A percentile compares a stretch with the other conserved stretches of the same genome.
These are phyloP conservation scores for Lagorchestes hirsutus DNA, from an alignment of 2,797 vertebrate genomes.

Conservation along the genomic window DNA sequence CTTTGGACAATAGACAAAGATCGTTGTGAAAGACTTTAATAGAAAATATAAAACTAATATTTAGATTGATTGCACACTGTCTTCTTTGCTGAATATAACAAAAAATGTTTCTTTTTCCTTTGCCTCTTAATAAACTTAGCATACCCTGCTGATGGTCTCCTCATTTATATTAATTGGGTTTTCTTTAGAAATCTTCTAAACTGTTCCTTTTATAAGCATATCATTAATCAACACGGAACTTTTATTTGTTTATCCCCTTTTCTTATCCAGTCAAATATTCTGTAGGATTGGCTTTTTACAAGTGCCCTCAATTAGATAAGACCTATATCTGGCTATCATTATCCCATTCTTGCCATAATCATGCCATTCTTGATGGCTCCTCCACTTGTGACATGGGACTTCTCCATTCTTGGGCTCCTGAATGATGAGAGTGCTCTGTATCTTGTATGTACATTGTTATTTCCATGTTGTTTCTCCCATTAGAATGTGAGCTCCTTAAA, in stretches of 20 bases:
- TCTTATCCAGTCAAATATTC: not conserved
- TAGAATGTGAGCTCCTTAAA: not conserved
- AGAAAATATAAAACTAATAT: not conserved
- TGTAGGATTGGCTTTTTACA: not conserved
- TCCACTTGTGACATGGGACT: not conserved
- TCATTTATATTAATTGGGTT: not conserved
- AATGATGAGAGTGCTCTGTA: not conserved
- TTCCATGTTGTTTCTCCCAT: not conserved
- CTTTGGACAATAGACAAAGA: not conserved
- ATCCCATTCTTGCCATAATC: not conserved
- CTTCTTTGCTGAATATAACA: not conserved
- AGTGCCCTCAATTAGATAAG: not conserved
- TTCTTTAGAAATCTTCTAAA: not conserved
- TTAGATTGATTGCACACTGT: constrained; percentile 10
- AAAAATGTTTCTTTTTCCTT: constrained; percentile 34
- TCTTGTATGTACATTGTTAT: not conserved
- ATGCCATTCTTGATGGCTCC: not conserved
- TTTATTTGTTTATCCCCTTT: not conserved
- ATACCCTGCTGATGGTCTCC: not conserved
- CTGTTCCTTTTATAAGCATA: not conserved
- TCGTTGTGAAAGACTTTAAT: not conserved
- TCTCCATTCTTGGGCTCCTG: not conserved
- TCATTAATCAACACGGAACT: constrained; percentile 3
- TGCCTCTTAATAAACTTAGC: constrained; percentile 4
- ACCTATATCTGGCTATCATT: not conserved